These are phyloP conservation scores for Microchrysa polita DNA, from an alignment of 2,888 invertebrate genomes.

Conservation along the genomic window DNA sequence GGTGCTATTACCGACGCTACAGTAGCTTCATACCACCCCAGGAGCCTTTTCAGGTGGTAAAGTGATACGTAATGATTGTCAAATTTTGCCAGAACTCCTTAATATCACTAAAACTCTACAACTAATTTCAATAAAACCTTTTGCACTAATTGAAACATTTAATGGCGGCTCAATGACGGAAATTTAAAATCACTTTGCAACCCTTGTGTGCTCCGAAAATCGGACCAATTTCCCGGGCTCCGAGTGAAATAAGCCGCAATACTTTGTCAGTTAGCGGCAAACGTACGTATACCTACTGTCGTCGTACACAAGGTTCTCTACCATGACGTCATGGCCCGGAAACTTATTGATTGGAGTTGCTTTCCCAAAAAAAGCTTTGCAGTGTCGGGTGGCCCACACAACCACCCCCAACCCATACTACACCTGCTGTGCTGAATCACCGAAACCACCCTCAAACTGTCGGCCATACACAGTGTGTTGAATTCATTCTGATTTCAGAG, in stretches of 20 bases:
- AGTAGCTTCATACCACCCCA: too few species aligned
- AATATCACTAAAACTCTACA: not conserved
- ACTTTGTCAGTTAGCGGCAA: slow-evolving; percentile 35
- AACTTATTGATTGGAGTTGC: slow-evolving; percentile 50
- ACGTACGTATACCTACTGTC: too few species aligned
- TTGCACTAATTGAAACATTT: not conserved
- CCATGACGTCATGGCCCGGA: slow-evolving; percentile 48
- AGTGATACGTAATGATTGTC: not conserved
- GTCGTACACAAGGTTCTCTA: slow-evolving; percentile 1
- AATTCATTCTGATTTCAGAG: not conserved
- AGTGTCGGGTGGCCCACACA: not conserved
- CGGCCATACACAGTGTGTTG: not conserved
- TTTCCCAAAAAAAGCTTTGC: slow-evolving; percentile 42
- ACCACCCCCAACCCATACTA: not conserved
- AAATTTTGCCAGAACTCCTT: not conserved
- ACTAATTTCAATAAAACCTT: not conserved
- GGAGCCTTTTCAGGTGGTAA: not conserved
- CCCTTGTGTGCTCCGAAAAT: not conserved
- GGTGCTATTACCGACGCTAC: too few species aligned
- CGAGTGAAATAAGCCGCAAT: slow-evolving; percentile 28
- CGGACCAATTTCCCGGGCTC: slow-evolving; percentile 23
- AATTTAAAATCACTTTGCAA: slow-evolving; percentile 2
- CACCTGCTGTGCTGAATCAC: not conserved
- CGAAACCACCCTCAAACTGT: not conserved
- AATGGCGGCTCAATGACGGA: not conserved